Base-by-base conservation (phyloP, 2,797 vertebrate genomes). In the Lepus oiostolus region DNA sequence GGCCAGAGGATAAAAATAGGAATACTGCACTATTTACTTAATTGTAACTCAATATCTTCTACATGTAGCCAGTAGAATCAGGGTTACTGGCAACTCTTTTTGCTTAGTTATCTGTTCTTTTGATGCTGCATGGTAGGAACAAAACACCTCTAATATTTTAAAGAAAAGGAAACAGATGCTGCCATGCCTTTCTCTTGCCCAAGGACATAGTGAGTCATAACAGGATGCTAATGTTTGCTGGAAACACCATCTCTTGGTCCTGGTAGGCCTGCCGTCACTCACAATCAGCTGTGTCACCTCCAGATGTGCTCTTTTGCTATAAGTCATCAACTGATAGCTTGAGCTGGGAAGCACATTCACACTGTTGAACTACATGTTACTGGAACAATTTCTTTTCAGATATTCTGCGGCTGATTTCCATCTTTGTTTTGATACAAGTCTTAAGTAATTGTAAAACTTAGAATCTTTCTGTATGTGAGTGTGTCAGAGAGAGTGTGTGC, bases 161-260 rank as follows among this genome's bases (percentile, higher is more conserved):
- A 82, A 88, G 68, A 75, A 88, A 79, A 72, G 42, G 28, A 68
- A 63, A 76, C 28, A 87, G 16, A 58, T 7, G 54, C 54, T 58
- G 14, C 54, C 21, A 28, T 47, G 32, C 10, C 52, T 89, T 84
- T 88, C 35, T 85, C 63, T 85, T 71, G 62, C 75, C 77, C 6
- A n/a, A 65, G 76, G 86, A 60, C 38, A 32, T 5, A 42, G 47
- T 85, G 92, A 95, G 65, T 93, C 94, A 91, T 82, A 93, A 47
- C 58, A 88, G 17, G 68, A 93, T 52, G 52, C 22, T 82, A 74
- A 38, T 70, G 70, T 83, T 91, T 94, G 67, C 65, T 77, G 42
- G 79, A 94, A 96, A 67, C 16, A 58, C 35, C 14, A 13, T 75
- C 17, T 74, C 42, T 42, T 42, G 63, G 58, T 87, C 74, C 70